Percentiles rank a stretch among this genome's conserved stretches.
phyloP scores from a whole-genome alignment of 1,140 invertebrate genomes.

The Saxidomus purpurata region DNA sequence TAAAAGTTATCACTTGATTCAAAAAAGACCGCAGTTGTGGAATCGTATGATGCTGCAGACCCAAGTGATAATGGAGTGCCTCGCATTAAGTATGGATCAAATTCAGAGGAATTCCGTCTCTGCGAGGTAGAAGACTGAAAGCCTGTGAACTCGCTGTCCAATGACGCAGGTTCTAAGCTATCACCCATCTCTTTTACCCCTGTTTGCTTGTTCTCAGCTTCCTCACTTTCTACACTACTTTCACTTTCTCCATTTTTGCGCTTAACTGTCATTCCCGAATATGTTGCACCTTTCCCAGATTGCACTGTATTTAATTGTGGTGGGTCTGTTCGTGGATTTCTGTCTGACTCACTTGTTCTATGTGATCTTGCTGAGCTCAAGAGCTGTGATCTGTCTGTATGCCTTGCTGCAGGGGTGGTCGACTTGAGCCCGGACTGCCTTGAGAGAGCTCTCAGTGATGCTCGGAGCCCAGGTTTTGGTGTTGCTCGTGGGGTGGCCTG shows the following conservation, averaged over 20 bases:
- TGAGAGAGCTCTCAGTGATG: conserved; percentile 26
- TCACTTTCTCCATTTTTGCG: not conserved
- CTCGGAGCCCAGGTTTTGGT: conserved; percentile 46
- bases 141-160: not conserved
- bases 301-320: not conserved
- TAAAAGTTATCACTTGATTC: conserved; percentile 54
- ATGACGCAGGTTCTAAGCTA: not conserved
- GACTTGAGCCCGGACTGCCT: conserved; percentile 45
- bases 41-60: conserved; percentile 40
- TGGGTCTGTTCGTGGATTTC: not conserved
- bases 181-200: not conserved
- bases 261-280: not conserved
- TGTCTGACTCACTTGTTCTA: not conserved
- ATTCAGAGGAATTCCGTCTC: not conserved
- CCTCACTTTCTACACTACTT: not conserved
- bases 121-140: not conserved
- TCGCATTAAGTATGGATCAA: conserved; percentile 21
- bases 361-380: not conserved
- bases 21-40: conserved; percentile 39
- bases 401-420: not conserved
- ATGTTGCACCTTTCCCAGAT: not conserved
- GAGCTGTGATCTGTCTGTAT: not conserved
- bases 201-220: not conserved
- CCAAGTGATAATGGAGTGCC: conserved; percentile 18
- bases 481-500: conserved; percentile 44